phyloP scores from a whole-genome alignment of 2,888 invertebrate species.

The Sarcophaga rosellei region DNA sequence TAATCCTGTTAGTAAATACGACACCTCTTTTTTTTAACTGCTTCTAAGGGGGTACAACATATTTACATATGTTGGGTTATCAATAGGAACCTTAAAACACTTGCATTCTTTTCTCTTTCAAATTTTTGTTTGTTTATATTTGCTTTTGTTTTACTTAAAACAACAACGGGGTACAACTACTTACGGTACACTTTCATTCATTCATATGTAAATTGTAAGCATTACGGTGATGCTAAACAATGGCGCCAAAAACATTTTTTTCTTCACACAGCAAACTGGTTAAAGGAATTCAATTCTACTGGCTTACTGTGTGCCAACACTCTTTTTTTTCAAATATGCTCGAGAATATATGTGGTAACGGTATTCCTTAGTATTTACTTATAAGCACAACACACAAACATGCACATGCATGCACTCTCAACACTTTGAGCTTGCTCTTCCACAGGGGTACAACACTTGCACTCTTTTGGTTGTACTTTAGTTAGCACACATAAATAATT shows the following conservation, averaged over 20 bases:
- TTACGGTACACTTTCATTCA: not conserved
- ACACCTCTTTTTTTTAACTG: not conserved
- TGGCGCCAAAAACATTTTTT: conserved; percentile 60
- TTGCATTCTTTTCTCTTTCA: not conserved
- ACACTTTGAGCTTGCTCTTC: not conserved
- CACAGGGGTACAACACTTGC: not conserved
- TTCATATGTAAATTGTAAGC: not conserved
- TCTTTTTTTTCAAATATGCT: no score
- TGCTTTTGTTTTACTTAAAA: conserved; percentile 15
- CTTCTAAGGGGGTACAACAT: not conserved
- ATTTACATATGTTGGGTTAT: not conserved
- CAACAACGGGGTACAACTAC: conserved; percentile 37
- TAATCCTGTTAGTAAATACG: conserved; percentile 29
- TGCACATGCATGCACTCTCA: not conserved
- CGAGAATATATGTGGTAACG: not conserved
- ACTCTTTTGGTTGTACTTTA: not conserved
- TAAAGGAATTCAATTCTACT: no score
- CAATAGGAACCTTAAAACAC: conserved; percentile 11
- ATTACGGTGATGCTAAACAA: conserved; percentile 23
- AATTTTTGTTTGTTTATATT: conserved; percentile 25
- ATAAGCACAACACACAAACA: not conserved
- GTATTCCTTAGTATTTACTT: not conserved
- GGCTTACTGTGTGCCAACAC: no score
- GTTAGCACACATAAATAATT: not conserved
- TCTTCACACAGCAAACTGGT: no score